phyloP scores from a whole-genome alignment of 2,888 invertebrate genomes.

The Himalopsyche japonica region DNA sequence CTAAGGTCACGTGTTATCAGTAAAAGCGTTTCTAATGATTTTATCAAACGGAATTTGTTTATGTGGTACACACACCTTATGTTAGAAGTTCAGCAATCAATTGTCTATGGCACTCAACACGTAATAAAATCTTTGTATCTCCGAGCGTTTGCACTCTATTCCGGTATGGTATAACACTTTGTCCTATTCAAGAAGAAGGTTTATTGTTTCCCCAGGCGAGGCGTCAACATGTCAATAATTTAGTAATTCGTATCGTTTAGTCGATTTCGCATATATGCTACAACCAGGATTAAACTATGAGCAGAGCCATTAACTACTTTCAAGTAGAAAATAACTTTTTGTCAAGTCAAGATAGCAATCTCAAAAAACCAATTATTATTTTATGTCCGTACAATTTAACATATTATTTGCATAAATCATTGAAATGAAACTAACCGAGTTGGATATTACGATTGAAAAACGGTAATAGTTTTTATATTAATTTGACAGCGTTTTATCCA shows the following conservation, averaged over 20 bases:
- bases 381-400: too few relatives aligned
- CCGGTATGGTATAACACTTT: background rate
- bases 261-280: background rate
- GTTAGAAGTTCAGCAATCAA: background rate
- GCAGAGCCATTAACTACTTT: background rate
- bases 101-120: background rate
- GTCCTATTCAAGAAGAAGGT: slow-evolving; percentile 2
- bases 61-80: background rate
- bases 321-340: background rate
- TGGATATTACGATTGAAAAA: too few relatives aligned
- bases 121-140: background rate
- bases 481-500: too few relatives aligned
- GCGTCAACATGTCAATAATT: background rate
- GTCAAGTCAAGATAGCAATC: too few relatives aligned
- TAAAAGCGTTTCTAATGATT: background rate
- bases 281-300: background rate
- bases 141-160: background rate
- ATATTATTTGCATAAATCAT: too few relatives aligned
- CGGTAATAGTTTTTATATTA: too few relatives aligned
- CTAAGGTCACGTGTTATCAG: background rate
- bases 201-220: slow-evolving; percentile 3
- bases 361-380: too few relatives aligned
- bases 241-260: slow-evolving; percentile 4
- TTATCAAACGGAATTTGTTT: background rate
- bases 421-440: too few relatives aligned